Conservation (phyloP, 2,797 vertebrate genomes). For the Lerista edwardsae region DNA sequence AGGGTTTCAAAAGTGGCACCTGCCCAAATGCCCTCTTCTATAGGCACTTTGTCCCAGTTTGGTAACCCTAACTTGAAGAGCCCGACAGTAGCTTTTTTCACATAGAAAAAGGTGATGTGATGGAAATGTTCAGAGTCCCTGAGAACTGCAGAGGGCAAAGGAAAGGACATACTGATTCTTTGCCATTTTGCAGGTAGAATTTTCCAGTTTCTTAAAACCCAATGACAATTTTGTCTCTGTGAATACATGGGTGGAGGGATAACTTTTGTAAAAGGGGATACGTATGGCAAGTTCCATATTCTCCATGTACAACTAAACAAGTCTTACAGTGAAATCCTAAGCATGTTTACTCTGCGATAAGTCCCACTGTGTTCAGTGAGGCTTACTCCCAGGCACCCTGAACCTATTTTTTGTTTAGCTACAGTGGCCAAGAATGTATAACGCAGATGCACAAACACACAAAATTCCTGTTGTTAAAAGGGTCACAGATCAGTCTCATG, state of each 20-base stretch:
- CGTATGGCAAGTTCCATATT: background rate
- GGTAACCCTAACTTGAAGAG: no score
- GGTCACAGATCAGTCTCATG: background rate
- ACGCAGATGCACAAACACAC: background rate
- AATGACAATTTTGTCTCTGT: conserved; percentile 26
- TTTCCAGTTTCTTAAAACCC: background rate
- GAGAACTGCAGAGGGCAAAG: background rate
- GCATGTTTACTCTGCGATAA: background rate
- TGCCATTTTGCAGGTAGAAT: background rate
- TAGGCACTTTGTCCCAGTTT: no score
- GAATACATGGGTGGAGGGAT: background rate
- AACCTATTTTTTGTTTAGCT: background rate
- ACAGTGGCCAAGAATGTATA: background rate
- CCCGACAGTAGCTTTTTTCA: no score
- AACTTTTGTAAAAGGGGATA: background rate
- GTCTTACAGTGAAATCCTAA: background rate
- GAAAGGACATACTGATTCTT: background rate
- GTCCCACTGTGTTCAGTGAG: no score
- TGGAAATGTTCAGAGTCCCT: background rate
- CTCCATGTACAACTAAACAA: background rate
- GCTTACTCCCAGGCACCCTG: background rate
- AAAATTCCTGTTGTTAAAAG: background rate
- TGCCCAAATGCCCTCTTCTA: no score
- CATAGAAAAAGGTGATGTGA: background rate
- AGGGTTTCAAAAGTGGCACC: no score